Conservation (phyloP, 1,140 invertebrate genomes). For the Rhagoletis pomonella region DNA sequence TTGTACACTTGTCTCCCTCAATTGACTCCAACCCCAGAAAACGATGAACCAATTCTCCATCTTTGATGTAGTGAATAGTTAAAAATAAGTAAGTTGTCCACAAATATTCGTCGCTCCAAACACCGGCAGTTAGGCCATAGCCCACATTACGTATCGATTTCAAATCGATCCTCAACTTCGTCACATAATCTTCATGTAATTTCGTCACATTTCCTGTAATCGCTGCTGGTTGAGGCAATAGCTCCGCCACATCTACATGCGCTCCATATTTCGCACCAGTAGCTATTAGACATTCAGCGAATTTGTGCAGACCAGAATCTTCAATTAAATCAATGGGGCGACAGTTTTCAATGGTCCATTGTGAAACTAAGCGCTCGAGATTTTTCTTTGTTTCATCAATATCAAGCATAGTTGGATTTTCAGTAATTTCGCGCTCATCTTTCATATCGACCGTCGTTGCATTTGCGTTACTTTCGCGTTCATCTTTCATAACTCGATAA, state of each 20-base stretch:
- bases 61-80: conserved; percentile 35
- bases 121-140: conserved; percentile 30
- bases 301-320: conserved; percentile 46
- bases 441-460: not conserved
- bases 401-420: too few relatives aligned
- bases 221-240: conserved; percentile 25
- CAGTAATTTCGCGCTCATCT: too few relatives aligned
- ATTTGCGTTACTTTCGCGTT: too few relatives aligned
- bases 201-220: conserved; percentile 1
- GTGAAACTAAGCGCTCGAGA: not conserved
- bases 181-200: not conserved
- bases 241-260: conserved; percentile 17
- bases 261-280: conserved; percentile 41
- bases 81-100: not conserved
- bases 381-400: conserved; percentile 8
- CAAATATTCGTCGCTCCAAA: conserved; percentile 38
- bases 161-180: not conserved
- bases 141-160: not conserved
- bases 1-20: not conserved
- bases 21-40: conserved; percentile 13
- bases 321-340: conserved; percentile 41
- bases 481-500: not conserved
- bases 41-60: not conserved
- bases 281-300: conserved; percentile 8
- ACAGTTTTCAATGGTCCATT: conserved; percentile 52